Evolutionary conservation across 1,140 invertebrate genomes (phyloP), one percentile per base, ranked within the genome.

Genomic region (Physella acuta): DNA sequence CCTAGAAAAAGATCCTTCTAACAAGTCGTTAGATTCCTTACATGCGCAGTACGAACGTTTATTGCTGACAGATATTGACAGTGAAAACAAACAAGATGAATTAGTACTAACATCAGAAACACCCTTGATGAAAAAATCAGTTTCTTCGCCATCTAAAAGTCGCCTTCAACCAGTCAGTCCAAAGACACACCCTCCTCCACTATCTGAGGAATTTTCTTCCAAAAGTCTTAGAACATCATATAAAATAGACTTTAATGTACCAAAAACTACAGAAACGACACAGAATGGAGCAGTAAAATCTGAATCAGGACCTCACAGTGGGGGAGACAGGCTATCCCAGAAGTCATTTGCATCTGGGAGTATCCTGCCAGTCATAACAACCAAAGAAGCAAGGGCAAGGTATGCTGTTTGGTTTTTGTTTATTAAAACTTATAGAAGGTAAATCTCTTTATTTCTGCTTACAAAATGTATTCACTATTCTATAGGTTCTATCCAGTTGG

Each of bases 371-470:
- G 62, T 75, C 33, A 75, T 83, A 34, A 72, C 78, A 24, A 79
- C 76, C 36, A 75, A 75, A 53, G 78, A 82, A 60, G 81, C 81
- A 34, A 77, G 80, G 69, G 76, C 79, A 52, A 82, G 81, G 81
- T 81, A 56, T 68, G 39, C 39, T 44, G 39, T 44, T 44, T 44
- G 39, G 20, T 44, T 44, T 44, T 44, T 44, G 8, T 44, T n/a
- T n/a, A n/a, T n/a, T n/a, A n/a, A n/a, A n/a, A n/a, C n/a, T n/a
- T n/a, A n/a, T n/a, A n/a, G n/a, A n/a, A n/a, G n/a, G n/a, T n/a
- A n/a, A n/a, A n/a, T n/a, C n/a, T n/a, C n/a, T n/a, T n/a, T n/a
- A n/a, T n/a, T n/a, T n/a, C n/a, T n/a, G n/a, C n/a, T n/a, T n/a
- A n/a, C n/a, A n/a, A n/a, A n/a, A n/a, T n/a, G n/a, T n/a, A n/a